Evolutionary conservation across 2,888 invertebrate genomes (phyloP), one percentile per base, ranked within the genome.

Genomic region (Dryadula phaetusa): DNA sequence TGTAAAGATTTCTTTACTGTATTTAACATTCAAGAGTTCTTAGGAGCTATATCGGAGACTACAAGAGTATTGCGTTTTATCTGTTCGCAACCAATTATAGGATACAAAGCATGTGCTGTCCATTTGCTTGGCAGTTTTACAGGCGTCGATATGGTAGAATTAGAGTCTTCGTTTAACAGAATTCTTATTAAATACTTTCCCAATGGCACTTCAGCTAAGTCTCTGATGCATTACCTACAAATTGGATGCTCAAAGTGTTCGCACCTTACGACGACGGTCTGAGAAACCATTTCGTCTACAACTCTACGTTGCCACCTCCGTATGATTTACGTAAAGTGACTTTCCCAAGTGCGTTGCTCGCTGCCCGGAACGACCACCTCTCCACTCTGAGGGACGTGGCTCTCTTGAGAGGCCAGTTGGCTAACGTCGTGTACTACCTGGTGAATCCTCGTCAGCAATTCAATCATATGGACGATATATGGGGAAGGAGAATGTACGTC

Each of bases 271-370:
- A 87, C 40, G 80, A 84, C 61, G 82, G 84, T 0, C 25, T 2
- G 0, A 18, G 68, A 22, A 87, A 86, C 65, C 20, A 77, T 37
- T 37, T 34, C 0, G n/a, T 58, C 7, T 87, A 87, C 46, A 74
- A 77, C 0, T 73, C 75, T 0, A 8, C 32, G 0, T 7, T 28
- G 0, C 82, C 86, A 0, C 85, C 86, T 0, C 56, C 65, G 1
- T 87, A 86, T 63, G 75, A 84, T 34, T 66, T 87, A 37, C 73
- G 61, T 18, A 81, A 79, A 60, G 73, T 87, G 1, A 81, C 76
- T 0, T 79, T 81, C 73, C 74, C 75, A 0, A 68, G 78, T 0
- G 77, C 76, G 2, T 25, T 86, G 56, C 42, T 85, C 0, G 79
- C 76, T 10, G 80, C 78, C 0, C 69, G 68, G 16, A 81, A 81